Evolutionary conservation across 2,797 vertebrate species (phyloP), one percentile per base, ranked within the genome.

Genomic region (Oreortyx pictus): DNA sequence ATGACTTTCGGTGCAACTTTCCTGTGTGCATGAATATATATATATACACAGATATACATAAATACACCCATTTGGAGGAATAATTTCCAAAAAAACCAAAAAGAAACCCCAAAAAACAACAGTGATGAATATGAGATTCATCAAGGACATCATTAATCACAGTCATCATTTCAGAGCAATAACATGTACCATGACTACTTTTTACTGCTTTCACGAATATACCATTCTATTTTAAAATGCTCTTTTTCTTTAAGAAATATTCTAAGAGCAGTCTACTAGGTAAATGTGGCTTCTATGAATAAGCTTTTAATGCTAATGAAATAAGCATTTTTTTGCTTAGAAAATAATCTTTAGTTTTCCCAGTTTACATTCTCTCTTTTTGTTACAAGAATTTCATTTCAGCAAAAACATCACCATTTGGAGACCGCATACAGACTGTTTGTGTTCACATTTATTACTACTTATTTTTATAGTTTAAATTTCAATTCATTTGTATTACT

Each of bases 161-260:
- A 41, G 77, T 49, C 72, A 89, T 57, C 65, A 61, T 83, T 91
- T 70, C 80, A 92, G 61, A 88, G 79, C 61, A 88, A 95, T 70
- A 35, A 78, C 54, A 64, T 14, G 19, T 65, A 61, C 64, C 61
- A 49, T 65, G 59, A 89, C 33, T 81, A 68, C n/a, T 74, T 54
- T 62, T 92, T n/a, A 61, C 43, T 16, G 33, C 35, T 86, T 88
- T 91, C 79, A 88, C 75, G n/a, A 71, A 83, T 75, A 50, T 46
- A 41, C 14, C 89, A 89, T 46, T 81, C 77, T 91, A 76, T 18
- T 68, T 47, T n/a, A 77, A 89, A 85, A 77, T 35, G 15, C 6
- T 68, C 33, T 20, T 87, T 79, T 84, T 31, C 70, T 88, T 46
- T 31, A 17, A 78, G 49, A 70, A 56, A 37, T 33, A 15, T 72